phyloP scores from a whole-genome alignment of 1,140 invertebrate genomes.

The Dendrolimus kikuchii region DNA sequence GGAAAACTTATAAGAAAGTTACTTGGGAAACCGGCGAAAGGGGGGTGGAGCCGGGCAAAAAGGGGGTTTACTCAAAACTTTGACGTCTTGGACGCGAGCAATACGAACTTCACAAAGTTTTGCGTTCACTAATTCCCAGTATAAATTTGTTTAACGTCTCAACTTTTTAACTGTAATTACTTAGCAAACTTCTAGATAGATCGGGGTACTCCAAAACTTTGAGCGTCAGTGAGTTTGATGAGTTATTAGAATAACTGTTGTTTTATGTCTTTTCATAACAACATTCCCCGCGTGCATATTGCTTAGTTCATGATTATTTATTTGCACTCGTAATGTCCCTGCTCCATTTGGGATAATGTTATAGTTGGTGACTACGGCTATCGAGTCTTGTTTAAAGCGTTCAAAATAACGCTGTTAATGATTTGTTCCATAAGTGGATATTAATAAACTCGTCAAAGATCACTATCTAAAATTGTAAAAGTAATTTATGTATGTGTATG shows the following conservation, averaged over 20 bases:
- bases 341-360: no score
- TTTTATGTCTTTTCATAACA: conserved; percentile 7
- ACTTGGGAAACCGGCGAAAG: conserved; percentile 36
- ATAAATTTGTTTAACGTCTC: conserved; percentile 71
- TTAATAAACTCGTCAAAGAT: no score
- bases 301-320: no score
- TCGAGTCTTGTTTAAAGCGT: no score
- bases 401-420: no score
- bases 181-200: conserved; percentile 57
- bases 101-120: conserved; percentile 41
- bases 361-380: no score
- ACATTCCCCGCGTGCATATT: no score
- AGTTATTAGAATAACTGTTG: conserved; percentile 29
- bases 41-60: conserved; percentile 15
- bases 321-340: no score
- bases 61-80: conserved; percentile 60
- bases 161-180: conserved; percentile 71
- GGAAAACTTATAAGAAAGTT: conserved; percentile 47
- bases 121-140: conserved; percentile 62
- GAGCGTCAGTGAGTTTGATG: conserved; percentile 37
- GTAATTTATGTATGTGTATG: no score
- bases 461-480: no score
- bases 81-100: conserved; percentile 48
- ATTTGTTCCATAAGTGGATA: no score
- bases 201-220: conserved; percentile 50